Base-by-base conservation (phyloP, 2,113 vertebrate species). In the Tachysurus vachellii region DNA sequence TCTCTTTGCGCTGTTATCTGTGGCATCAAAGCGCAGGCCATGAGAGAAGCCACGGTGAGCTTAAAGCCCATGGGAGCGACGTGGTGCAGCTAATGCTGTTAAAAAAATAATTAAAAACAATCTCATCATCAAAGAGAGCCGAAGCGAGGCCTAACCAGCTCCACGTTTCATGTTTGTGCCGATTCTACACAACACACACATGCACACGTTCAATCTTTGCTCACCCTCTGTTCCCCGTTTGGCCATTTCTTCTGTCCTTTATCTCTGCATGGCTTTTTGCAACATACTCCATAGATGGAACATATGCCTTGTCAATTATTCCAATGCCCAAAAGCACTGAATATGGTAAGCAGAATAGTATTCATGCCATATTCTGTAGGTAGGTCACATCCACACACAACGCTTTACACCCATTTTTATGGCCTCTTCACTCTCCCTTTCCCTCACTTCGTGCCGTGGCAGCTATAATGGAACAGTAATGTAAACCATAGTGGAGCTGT, bases 1-100 rank as follows among this genome's bases (percentile, higher is more conserved):
- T 47, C 80, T 89, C 80, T 76, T 76, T 88, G 79, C 75, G 71
- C 89, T 84, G 89, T 86, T 93, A 95, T 95, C 93, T 88, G 92
- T 93, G 89, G 92, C 92, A 95, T 96, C 94, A 95, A 95, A 95
- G 93, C 91, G 36, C 76, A 83, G 85, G 87, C 88, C 83, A 87
- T 85, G 89, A 88, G 90, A 76, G 87, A 73, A 83, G 89, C 82
- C 71, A 85, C 88, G 87, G 87, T 88, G 90, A 91, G 90, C 88
- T 83, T 87, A 50, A 91, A 84, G 77, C 91, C 88, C 57, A 80
- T 7, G n/a, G 76, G 83, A 75, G 82, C 66, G 23, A 36, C 19
- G 44, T 54, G 10, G 56, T 31, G 68, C 76, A 0, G 71, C 62
- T 87, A 83, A 85, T 57, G 80, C 82, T 47, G 68, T 80, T 87